These are phyloP conservation scores for Rhinopomastus cyanomelas DNA, from an alignment of 2,113 vertebrate genomes.

Conservation along the genomic window DNA sequence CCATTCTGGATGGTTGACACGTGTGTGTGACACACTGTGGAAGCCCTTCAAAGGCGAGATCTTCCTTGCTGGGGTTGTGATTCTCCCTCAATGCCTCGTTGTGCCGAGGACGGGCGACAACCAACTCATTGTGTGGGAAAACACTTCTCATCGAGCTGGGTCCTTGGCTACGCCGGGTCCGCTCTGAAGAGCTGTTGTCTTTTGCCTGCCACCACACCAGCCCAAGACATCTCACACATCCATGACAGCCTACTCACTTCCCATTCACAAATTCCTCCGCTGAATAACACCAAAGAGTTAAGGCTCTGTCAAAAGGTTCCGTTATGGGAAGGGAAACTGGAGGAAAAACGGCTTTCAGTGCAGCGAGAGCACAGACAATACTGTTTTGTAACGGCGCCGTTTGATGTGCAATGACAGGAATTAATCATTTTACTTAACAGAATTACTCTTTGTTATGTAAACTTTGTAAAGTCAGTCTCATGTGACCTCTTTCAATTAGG, in stretches of 20 bases:
- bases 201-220: conserved; percentile 78
- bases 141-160: conserved; percentile 72
- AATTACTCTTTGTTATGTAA: conserved; percentile 86
- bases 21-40: background rate
- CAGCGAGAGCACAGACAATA: conserved; percentile 76
- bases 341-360: conserved; percentile 69
- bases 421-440: conserved; percentile 82
- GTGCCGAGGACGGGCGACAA: conserved; percentile 78
- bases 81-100: conserved; percentile 69
- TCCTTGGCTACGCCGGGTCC: conserved; percentile 76
- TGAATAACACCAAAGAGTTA: conserved; percentile 74
- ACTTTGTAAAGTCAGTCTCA: conserved; percentile 78
- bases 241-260: conserved; percentile 76
- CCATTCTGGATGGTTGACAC: background rate
- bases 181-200: conserved; percentile 81
- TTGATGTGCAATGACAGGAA: conserved; percentile 83
- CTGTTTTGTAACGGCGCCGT: conserved; percentile 82
- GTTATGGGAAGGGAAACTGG: conserved; percentile 74
- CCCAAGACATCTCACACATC: conserved; percentile 75
- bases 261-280: conserved; percentile 82
- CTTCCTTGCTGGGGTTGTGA: conserved; percentile 76
- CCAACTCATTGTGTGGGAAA: conserved; percentile 80
- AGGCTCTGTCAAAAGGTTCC: conserved; percentile 74
- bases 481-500: conserved; percentile 76
- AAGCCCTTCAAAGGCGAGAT: conserved; percentile 70